Percentiles rank a stretch among this genome's conserved stretches.
Evolutionary conservation across 2,113 vertebrate species (phyloP).

Genomic region (Antechinus stuartii): DNA sequence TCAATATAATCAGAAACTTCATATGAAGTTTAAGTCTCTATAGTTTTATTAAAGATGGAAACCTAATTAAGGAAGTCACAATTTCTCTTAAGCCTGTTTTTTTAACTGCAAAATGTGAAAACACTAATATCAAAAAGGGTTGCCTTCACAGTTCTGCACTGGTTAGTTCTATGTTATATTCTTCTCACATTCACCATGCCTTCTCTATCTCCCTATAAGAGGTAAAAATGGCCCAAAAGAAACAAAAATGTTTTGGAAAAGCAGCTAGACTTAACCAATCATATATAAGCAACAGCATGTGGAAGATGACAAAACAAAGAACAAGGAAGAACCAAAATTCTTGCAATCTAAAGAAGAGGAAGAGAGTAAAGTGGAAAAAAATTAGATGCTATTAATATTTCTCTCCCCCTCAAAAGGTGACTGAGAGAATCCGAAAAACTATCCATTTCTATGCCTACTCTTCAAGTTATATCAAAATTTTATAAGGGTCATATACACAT

Average conservation of each 20-base stretch:
- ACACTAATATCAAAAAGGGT: neutral
- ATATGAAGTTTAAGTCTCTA: neutral
- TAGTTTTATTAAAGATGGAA: neutral
- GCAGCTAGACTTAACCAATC: neutral
- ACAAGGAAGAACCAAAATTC: neutral
- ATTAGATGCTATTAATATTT: neutral
- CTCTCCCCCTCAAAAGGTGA: neutral
- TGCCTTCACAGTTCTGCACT: neutral
- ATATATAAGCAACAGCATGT: neutral
- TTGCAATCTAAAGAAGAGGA: neutral
- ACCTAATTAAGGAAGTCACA: neutral
- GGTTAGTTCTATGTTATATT: neutral
- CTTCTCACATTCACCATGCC: neutral
- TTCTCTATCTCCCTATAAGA: neutral
- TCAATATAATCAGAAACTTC: neutral
- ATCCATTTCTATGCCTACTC: neutral
- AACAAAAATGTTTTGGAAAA: neutral
- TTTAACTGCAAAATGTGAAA: neutral
- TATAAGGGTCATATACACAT: neutral
- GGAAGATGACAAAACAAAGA: neutral
- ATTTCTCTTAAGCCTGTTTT: neutral
- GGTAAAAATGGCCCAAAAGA: neutral
- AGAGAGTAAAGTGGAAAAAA: no score
- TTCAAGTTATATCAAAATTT: neutral
- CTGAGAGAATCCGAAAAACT: neutral